phyloP scores from a whole-genome alignment of 2,797 vertebrate species.

The Hyperoplus immaculatus region DNA sequence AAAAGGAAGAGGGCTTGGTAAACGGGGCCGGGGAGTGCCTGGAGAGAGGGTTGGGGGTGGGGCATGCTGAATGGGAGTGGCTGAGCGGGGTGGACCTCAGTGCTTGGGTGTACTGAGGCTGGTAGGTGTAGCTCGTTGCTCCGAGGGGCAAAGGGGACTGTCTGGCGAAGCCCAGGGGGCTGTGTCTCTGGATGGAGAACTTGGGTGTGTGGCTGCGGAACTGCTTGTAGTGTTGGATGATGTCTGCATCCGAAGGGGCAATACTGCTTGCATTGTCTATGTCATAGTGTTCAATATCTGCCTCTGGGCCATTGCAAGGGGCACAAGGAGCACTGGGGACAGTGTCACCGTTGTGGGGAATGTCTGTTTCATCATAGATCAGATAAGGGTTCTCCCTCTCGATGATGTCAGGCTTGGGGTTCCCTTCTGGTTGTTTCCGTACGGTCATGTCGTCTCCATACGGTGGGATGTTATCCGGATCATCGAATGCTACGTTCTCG shows the following conservation, averaged over 20 bases:
- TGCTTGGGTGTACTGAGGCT: conserved; percentile 91
- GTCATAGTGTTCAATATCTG: conserved; percentile 97
- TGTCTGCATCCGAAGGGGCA: conserved; percentile 96
- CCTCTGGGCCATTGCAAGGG: conserved; percentile 88
- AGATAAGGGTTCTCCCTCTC: conserved; percentile 98
- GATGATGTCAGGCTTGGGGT: conserved; percentile 98
- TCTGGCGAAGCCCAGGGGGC: conserved; percentile 94
- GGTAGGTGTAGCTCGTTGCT: conserved; percentile 95
- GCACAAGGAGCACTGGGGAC: conserved; percentile 95
- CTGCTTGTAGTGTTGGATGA: conserved; percentile 98
- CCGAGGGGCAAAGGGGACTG: conserved; percentile 96
- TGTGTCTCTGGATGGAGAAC: conserved; percentile 98
- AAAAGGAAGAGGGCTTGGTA: conserved; percentile 93
- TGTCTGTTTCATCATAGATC: conserved; percentile 96
- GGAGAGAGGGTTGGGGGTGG: conserved; percentile 93
- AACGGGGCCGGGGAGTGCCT: conserved; percentile 96
- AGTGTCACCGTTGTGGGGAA: conserved; percentile 89
- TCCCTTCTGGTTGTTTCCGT: conserved; percentile 96
- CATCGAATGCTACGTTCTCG: conserved; percentile 96
- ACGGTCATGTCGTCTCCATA: conserved; percentile 97
- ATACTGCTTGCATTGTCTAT: conserved; percentile 99
- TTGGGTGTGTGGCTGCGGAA: conserved; percentile 97
- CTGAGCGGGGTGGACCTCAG: conserved; percentile 91
- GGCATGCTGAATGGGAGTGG: conserved; percentile 92
- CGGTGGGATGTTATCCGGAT: conserved; percentile 95